Base-by-base conservation (phyloP, 2,888 invertebrate genomes). In the Ochropleura plecta region DNA sequence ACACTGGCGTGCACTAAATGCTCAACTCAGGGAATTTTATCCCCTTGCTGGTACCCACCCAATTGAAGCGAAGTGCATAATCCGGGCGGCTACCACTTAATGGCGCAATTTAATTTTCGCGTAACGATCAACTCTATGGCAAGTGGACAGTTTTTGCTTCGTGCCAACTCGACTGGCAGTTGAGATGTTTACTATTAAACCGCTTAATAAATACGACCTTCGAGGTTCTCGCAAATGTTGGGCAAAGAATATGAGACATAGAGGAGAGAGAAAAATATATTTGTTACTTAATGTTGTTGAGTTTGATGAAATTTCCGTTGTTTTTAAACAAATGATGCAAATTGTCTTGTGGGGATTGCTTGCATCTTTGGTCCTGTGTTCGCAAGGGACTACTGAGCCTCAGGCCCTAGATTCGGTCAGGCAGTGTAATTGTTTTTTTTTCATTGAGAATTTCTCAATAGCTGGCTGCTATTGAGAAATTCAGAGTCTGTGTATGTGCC, bases 31-130 rank as follows among this genome's bases (percentile, higher is more conserved):
- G 82, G 83, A 84, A 84, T 86, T 86, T 85, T 83, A 83, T 82
- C 76, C 81, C 81, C 82, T 73, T 79, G 78, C 81, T 70, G 76
- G 82, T 76, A 82, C 81, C 82, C 81, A 85, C 86, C 88, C 91
- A 91, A 90, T 91, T 90, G 88, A 84, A 87, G 86, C 82, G 86
- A 86, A 92, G 90, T 91, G 89, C 89, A 90, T 90, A 86, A 90
- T 88, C 79, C 83, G 48, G 59, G 81, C 79, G 81, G 87, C 88
- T 82, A 89, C 90, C 92, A 91, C 89, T 92, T 93, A 95, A 95
- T 94, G 90, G 90, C 79, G 90, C 93, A 92, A 95, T 95, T 95
- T 95, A 92, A 95, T 95, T 94, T 94, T 91, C 92, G 91, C 90
- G 87, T 90, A 92, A 91, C 93, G 90, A 89, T 91, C 89, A 68